Evolutionary conservation across 2,797 vertebrate species (phyloP), one percentile per base, ranked within the genome.

Genomic region (Nannoperca australis): DNA sequence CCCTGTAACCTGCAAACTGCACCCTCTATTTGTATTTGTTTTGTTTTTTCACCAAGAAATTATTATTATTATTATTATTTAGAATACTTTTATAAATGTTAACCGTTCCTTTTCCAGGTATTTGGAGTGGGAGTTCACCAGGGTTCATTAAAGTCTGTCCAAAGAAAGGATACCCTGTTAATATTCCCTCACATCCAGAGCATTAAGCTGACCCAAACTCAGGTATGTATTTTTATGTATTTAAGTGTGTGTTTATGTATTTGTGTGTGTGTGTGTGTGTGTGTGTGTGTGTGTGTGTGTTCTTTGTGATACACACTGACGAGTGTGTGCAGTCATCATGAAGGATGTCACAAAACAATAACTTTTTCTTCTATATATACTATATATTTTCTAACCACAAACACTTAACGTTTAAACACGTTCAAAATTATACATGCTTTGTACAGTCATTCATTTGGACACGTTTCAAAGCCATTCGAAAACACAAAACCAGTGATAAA

Each of bases 151-250:
- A 95, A 95, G 89, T 96, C 95, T 54, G 92, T 95, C 89, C 92
- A 92, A 73, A 92, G 91, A 83, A 96, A 95, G 90, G 95, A 96
- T 27, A 89, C 94, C 62, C 89, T 95, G 84, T 94, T 98, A 72
- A 91, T 98, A 82, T 96, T 98, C 91, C 97, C 98, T 69, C 96
- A 96, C 77, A 96, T 99, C 85, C 96, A 97, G 67, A 98, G 95
- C 89, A 96, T 99, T 93, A 98, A 97, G 91, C 92, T 96, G 18
- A 97, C 97, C 82, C 96, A 96, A 89, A 96, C 96, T 91, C 96
- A 98, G 98, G 98, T 99, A 95, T 55, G 83, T 87, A 3, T 70
- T 70, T 42, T 34, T 30, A 30, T 30, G 30, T 30, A 30, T 32
- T 32, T 32, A 32, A 32, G 30, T 32, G 30, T 32, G 30, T 32